These are phyloP conservation scores for Meloidogyne chitwoodi DNA, from an alignment of 1,140 invertebrate genomes.

Conservation along the genomic window DNA sequence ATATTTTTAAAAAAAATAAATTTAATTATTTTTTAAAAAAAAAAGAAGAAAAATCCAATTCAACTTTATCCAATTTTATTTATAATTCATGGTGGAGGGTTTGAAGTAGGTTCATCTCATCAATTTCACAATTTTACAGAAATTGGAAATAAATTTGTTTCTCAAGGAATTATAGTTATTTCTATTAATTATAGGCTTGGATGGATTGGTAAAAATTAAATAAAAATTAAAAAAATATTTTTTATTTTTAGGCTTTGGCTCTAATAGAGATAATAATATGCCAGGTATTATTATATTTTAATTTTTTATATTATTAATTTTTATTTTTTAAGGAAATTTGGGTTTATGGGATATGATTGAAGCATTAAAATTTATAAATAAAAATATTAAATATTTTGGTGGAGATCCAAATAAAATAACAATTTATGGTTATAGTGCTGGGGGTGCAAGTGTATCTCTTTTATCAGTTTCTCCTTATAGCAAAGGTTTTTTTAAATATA, in stretches of 20 bases:
- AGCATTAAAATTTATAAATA: background rate
- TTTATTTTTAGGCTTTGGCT: background rate
- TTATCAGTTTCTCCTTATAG: background rate
- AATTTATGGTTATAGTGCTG: slow-evolving; percentile 8
- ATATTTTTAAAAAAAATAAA: background rate
- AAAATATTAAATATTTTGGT: slow-evolving; percentile 3
- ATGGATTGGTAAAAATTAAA: background rate
- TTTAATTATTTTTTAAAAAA: background rate
- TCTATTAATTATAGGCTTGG: slow-evolving; percentile 4
- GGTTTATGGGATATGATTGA: slow-evolving; percentile 5
- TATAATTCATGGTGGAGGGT: slow-evolving; percentile 19
- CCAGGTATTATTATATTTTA: background rate
- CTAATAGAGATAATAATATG: background rate
- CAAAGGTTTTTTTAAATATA: background rate
- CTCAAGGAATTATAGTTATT: slow-evolving; percentile 9
- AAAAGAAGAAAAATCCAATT: background rate
- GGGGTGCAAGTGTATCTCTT: background rate
- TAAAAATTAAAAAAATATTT: background rate
- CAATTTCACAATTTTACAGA: background rate
- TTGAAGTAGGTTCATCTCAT: background rate
- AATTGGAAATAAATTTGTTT: background rate
- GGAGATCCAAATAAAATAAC: slow-evolving; percentile 1
- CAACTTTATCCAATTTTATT: slow-evolving; percentile 18
- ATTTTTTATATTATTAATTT: background rate
- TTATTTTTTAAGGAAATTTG: background rate